Conservation (phyloP, 2,113 vertebrate species). For the Rhabdornis inornatus region DNA sequence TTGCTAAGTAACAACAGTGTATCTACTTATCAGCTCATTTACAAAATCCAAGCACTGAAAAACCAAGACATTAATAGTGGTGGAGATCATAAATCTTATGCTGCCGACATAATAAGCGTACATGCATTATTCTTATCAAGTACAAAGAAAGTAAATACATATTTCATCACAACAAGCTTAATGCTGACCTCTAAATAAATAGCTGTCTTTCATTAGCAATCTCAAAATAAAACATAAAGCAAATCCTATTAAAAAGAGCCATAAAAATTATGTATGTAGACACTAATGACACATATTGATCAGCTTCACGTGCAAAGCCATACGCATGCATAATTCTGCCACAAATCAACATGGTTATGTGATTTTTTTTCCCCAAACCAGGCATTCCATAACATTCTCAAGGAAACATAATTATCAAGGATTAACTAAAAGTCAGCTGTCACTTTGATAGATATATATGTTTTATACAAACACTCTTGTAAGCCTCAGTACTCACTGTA, state of each 20-base stretch:
- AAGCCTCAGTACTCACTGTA: not conserved
- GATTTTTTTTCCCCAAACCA: not conserved
- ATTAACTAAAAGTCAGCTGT: constrained; percentile 7
- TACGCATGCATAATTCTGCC: constrained; percentile 4
- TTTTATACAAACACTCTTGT: not conserved
- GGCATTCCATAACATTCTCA: not conserved
- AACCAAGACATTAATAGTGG: constrained; percentile 27
- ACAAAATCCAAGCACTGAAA: constrained; percentile 34
- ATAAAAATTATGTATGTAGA: constrained; percentile 60
- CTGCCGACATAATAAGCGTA: not conserved
- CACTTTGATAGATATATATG: not conserved
- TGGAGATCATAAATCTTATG: constrained; percentile 25
- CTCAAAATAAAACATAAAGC: constrained; percentile 53
- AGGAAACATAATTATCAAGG: constrained; percentile 18
- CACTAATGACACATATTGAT: constrained; percentile 58
- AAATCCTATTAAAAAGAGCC: constrained; percentile 50
- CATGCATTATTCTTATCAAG: constrained; percentile 52
- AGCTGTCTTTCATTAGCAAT: constrained; percentile 57
- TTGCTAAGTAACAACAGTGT: constrained; percentile 27
- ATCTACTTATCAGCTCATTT: constrained; percentile 51
- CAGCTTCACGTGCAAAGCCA: not conserved
- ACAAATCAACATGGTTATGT: constrained; percentile 19
- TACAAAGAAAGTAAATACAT: constrained; percentile 56
- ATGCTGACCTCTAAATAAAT: constrained; percentile 56
- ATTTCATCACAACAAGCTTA: constrained; percentile 61